Evolutionary conservation across 2,888 invertebrate genomes (phyloP), one percentile per base, ranked within the genome.

Genomic region (Sarcophaga carnaria): DNA sequence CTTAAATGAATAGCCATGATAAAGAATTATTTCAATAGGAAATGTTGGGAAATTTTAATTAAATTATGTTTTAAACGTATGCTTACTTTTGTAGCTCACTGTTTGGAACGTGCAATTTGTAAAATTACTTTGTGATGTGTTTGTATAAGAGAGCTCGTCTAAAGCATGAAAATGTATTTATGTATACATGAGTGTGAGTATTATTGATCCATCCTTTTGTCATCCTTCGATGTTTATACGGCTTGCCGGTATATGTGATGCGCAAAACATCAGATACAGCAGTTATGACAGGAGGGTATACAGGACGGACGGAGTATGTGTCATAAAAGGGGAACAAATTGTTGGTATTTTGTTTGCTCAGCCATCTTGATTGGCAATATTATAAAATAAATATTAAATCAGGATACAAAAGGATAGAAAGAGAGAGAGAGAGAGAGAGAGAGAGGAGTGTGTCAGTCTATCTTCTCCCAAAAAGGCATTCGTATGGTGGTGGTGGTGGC

Each of bases 341-440:
- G n/a, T 47, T 27, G 6, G 17, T 37, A 27, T 80, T 93, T 92
- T 93, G 92, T 93, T 93, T 93, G 93, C 91, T 93, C 93, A 93
- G 93, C 93, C 93, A 93, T 93, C 92, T 93, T 93, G 93, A 93
- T 93, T 93, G 93, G 92, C 93, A 92, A 93, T 93, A 92, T 92
- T 93, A 93, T 93, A 93, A 93, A 93, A 93, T 93, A 93, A 93
- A 93, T 93, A 93, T 84, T 54, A 14, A 54, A 54, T 14, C 54
- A 17, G 54, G 54, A 66, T 66, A n/a, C 20, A 37, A 37, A 37
- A 37, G 37, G 37, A 71, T 71, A 66, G 17, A 62, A 17, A 62
- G 4, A 59, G 14, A 71, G 37, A 45, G 66, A 80, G 37, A 37
- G 60, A 71, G 37, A 67, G 72, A 59, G 45, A 54, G 80, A 63